phyloP scores from a whole-genome alignment of 1,140 invertebrate species.

The Zaprionus camerounensis region DNA sequence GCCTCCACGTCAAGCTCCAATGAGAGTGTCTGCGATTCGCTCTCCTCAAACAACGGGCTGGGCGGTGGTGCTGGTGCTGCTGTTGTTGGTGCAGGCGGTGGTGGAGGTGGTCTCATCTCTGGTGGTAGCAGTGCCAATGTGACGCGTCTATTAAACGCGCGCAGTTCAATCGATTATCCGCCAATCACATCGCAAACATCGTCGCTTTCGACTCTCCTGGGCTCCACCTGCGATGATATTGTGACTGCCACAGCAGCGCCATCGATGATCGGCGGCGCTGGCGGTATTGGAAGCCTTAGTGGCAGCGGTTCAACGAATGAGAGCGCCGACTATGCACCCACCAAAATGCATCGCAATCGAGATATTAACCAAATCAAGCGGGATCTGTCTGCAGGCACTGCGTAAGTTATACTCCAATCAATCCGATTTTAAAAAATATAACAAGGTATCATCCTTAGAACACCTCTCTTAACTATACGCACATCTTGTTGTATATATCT shows the following conservation, averaged over 20 bases:
- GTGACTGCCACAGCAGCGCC: slow-evolving; percentile 71
- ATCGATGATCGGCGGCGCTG: slow-evolving; percentile 60
- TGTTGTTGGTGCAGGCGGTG: slow-evolving; percentile 11
- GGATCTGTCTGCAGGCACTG: slow-evolving; percentile 75
- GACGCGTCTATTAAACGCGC: slow-evolving; percentile 44
- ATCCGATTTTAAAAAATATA: too few species aligned
- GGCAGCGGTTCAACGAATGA: slow-evolving; percentile 68
- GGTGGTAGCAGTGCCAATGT: slow-evolving; percentile 49
- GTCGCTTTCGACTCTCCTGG: slow-evolving; percentile 69
- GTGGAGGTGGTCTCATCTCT: neutral
- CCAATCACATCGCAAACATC: slow-evolving; percentile 63
- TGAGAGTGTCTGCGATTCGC: slow-evolving; percentile 88
- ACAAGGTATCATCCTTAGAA: too few species aligned
- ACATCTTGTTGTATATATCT: neutral
- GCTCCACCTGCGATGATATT: slow-evolving; percentile 76
- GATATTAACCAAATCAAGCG: slow-evolving; percentile 81
- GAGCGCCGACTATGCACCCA: slow-evolving; percentile 73
- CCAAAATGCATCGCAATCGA: slow-evolving; percentile 82
- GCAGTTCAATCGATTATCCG: slow-evolving; percentile 69
- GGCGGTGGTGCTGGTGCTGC: slow-evolving; percentile 32
- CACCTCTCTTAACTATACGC: too few species aligned
- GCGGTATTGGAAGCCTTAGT: slow-evolving; percentile 46
- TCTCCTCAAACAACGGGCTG: slow-evolving; percentile 85
- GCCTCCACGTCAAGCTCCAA: slow-evolving; percentile 89
- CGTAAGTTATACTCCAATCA: slow-evolving; percentile 60